phyloP scores from a whole-genome alignment of 1,140 invertebrate species.

The Euwallacea similis region DNA sequence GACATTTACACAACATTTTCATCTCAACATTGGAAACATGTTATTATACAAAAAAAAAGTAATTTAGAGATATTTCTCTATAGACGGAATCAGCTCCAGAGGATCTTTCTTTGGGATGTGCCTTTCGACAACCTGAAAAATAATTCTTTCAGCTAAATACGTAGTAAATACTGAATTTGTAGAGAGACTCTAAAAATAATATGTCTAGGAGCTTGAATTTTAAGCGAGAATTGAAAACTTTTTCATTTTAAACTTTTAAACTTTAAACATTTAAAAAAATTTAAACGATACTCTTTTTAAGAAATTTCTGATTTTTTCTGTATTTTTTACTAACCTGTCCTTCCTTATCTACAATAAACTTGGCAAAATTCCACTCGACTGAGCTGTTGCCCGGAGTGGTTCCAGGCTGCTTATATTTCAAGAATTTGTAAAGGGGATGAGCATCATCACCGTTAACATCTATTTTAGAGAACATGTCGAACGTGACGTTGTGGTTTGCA shows the following conservation, averaged over 20 bases:
- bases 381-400: slow-evolving; percentile 67
- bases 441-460: slow-evolving; percentile 87
- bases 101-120: slow-evolving; percentile 78
- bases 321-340: slow-evolving; percentile 72
- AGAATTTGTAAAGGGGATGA: slow-evolving; percentile 83
- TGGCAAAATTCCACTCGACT: slow-evolving; percentile 98
- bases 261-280: too few species aligned
- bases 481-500: slow-evolving; percentile 69
- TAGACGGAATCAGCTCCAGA: slow-evolving; percentile 62
- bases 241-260: too few species aligned
- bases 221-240: not conserved
- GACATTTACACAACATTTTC: too few species aligned
- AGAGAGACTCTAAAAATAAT: too few species aligned
- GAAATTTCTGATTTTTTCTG: not conserved
- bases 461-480: slow-evolving; percentile 79
- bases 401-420: slow-evolving; percentile 79
- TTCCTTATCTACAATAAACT: slow-evolving; percentile 88
- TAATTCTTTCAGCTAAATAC: not conserved
- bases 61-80: slow-evolving; percentile 71
- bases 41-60: too few species aligned
- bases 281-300: not conserved
- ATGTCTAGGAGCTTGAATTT: too few species aligned
- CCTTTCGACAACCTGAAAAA: slow-evolving; percentile 72
- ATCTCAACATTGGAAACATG: too few species aligned
- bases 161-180: not conserved